Conservation (phyloP, 2,797 vertebrate species). For the Gallinago solitaria region DNA sequence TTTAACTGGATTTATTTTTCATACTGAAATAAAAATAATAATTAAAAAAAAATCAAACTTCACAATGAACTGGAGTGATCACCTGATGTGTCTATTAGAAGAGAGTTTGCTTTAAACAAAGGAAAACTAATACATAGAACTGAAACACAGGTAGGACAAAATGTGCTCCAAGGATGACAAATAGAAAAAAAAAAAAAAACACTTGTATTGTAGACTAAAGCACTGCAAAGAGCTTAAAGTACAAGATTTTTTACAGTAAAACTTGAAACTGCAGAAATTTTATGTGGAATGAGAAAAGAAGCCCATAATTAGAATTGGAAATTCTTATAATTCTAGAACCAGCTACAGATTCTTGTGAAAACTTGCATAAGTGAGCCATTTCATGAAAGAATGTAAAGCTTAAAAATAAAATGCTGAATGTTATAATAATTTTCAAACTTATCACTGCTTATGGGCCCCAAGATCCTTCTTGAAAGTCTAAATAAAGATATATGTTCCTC, state of each 20-base stretch:
- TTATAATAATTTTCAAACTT: background rate
- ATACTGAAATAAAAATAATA: background rate
- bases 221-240: background rate
- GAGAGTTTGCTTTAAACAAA: background rate
- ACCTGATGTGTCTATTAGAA: background rate
- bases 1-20: background rate
- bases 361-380: background rate
- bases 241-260: background rate
- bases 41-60: background rate
- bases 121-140: background rate
- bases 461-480: background rate
- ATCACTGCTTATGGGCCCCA: background rate
- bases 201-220: background rate
- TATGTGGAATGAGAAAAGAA: background rate
- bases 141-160: background rate
- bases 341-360: background rate
- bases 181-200: background rate
- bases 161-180: background rate
- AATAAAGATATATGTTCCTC: background rate
- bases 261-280: background rate
- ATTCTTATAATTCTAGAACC: background rate
- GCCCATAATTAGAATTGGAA: background rate
- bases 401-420: background rate
- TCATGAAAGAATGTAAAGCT: background rate
- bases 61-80: background rate